These are phyloP conservation scores for Pteronotus mesoamericanus DNA, from an alignment of 2,797 vertebrate genomes.

Conservation along the genomic window DNA sequence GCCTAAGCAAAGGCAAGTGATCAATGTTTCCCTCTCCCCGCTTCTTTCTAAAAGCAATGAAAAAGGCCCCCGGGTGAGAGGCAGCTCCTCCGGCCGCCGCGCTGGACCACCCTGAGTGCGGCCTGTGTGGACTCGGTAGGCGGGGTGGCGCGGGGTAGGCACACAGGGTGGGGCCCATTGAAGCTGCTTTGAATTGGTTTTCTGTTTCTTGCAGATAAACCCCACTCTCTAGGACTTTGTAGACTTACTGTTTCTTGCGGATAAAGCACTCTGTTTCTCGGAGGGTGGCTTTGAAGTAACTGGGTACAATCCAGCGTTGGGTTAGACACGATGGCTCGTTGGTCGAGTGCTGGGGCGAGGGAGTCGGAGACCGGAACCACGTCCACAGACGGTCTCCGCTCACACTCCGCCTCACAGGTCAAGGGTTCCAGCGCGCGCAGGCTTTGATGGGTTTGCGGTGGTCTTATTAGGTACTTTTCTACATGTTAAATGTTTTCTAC, in stretches of 20 bases:
- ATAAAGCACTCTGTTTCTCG: background rate
- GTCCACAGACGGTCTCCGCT: too few species aligned
- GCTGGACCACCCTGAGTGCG: fast-evolving
- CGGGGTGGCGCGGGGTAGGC: background rate
- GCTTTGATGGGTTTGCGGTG: background rate
- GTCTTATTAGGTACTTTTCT: background rate
- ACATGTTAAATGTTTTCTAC: background rate
- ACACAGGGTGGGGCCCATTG: background rate
- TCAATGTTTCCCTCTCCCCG: too few species aligned
- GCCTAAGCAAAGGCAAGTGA: too few species aligned
- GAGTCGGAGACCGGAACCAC: background rate
- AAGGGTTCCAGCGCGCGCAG: fast-evolving
- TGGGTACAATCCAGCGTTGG: background rate
- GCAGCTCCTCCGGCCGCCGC: too few species aligned
- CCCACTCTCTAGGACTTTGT: background rate
- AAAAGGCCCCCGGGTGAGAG: too few species aligned
- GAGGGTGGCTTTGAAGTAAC: background rate
- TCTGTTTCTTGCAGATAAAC: background rate
- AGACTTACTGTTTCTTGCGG: background rate
- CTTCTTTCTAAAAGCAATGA: too few species aligned
- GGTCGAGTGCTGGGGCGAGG: background rate
- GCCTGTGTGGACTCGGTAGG: fast-evolving
- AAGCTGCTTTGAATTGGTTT: background rate
- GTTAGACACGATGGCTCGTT: background rate
- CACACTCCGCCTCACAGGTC: background rate